Evolutionary conservation across 2,113 vertebrate genomes (phyloP).

Genomic region (Erythrocebus patas): DNA sequence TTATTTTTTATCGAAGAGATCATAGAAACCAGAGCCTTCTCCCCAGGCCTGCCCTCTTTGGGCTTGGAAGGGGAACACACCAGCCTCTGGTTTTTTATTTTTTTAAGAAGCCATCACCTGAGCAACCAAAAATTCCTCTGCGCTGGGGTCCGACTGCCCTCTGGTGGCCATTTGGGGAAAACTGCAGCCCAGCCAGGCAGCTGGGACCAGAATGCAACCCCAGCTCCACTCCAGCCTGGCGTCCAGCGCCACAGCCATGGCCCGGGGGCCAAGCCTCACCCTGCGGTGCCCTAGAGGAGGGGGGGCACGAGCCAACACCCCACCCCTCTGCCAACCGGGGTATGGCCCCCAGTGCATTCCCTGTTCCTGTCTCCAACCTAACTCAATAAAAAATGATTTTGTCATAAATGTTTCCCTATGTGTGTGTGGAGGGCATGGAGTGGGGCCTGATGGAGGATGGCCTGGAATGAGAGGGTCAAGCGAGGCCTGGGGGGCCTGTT

Average conservation of each 20-base stretch:
- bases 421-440: background rate
- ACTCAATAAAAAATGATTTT: constrained; percentile 74
- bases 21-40: constrained; percentile 76
- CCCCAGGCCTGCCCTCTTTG: constrained; percentile 42
- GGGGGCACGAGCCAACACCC: constrained; percentile 50
- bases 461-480: background rate
- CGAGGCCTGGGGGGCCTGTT: background rate
- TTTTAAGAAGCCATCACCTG: constrained; percentile 77
- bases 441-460: background rate
- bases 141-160: constrained; percentile 70
- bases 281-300: constrained; percentile 67
- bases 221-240: constrained; percentile 29
- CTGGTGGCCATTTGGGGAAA: constrained; percentile 65
- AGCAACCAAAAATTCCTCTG: constrained; percentile 76
- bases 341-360: constrained; percentile 61
- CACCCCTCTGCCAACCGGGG: constrained; percentile 56
- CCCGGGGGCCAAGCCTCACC: constrained; percentile 53
- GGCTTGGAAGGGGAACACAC: constrained; percentile 69
- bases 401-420: constrained; percentile 47
- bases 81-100: constrained; percentile 81
- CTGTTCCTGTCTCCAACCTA: constrained; percentile 24
- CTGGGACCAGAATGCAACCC: constrained; percentile 23
- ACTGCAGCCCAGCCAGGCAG: constrained; percentile 49
- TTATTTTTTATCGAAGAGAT: constrained; percentile 77
- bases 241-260: constrained; percentile 63